Evolutionary conservation across 2,797 vertebrate genomes (phyloP), one percentile per base, ranked within the genome.

Genomic region (Aldrovandia affinis): DNA sequence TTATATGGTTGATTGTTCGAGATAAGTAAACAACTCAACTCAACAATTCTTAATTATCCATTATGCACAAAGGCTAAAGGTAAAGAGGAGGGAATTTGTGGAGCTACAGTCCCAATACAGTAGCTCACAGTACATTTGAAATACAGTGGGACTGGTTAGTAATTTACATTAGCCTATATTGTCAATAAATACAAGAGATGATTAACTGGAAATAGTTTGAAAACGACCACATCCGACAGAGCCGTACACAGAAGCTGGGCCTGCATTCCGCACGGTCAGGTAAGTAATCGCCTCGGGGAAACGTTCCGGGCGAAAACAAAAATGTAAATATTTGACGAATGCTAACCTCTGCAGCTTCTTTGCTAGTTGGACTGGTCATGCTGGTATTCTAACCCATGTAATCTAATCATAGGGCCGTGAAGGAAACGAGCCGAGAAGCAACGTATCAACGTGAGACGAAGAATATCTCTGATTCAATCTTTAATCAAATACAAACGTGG

Each of bases 351-450:
- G 15, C 36, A 30, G 12, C 28, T 7, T 42, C 80, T 77, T 25
- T 59, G 55, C 68, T 59, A 25, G 82, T 83, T 59, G 36, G 36
- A 83, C 82, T 28, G 14, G 82, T 77, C 36, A 20, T 77, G 55
- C 70, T 55, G 70, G 68, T 78, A 28, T 77, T 54, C 14, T 63
- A 75, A 54, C 55, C 10, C 44, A 42, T 57, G 39, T 28, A 25
- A 22, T 75, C 22, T 30, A 20, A 75, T 28, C 15, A 28, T 10
- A 44, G 70, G 52, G 33, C 22, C 52, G 12, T 47, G 30, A n/a
- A 20, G 5, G n/a, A 54, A n/a, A 33, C 25, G 20, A 77, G 50
- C 28, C 25, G 47, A 30, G 77, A 10, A 18, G 20, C 33, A 42
- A 73, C 36, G 36, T 5, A 18, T 18, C 68, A 6, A 42, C 44